Evolutionary conservation across 2,888 invertebrate species (phyloP).

Genomic region (Aromia moschata): DNA sequence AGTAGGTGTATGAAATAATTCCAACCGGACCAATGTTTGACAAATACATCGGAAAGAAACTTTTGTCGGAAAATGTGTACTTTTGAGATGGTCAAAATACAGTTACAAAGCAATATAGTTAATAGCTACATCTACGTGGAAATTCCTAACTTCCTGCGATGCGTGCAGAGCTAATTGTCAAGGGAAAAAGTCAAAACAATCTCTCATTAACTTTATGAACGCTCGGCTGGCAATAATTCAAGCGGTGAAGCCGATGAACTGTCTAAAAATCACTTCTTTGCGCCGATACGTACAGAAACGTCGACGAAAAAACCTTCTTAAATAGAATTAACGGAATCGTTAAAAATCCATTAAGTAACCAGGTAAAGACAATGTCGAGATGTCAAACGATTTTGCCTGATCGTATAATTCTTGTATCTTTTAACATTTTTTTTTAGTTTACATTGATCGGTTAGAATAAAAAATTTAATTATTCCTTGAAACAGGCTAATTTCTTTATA

Average conservation of each 20-base stretch:
- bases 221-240: constrained; percentile 12
- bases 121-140: background rate
- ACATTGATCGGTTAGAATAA: too few species aligned
- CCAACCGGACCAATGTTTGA: too few species aligned
- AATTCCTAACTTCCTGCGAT: background rate
- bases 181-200: background rate
- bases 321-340: constrained; percentile 2
- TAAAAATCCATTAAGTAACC: background rate
- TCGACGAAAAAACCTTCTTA: background rate
- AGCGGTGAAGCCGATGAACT: constrained; percentile 4
- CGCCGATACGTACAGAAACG: background rate
- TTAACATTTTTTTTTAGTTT: too few species aligned
- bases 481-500: too few species aligned
- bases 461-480: too few species aligned
- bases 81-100: too few species aligned
- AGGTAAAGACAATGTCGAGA: background rate
- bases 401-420: too few species aligned
- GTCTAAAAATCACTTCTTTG: constrained; percentile 2
- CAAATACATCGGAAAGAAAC: too few species aligned
- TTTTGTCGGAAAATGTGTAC: too few species aligned
- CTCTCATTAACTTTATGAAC: constrained; percentile 4
- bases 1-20: too few species aligned
- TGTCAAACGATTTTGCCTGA: too few species aligned
- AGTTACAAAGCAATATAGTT: background rate
- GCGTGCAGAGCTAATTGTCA: background rate